phyloP scores from a whole-genome alignment of 2,113 vertebrate genomes.

The Hemibagrus wyckioides region DNA sequence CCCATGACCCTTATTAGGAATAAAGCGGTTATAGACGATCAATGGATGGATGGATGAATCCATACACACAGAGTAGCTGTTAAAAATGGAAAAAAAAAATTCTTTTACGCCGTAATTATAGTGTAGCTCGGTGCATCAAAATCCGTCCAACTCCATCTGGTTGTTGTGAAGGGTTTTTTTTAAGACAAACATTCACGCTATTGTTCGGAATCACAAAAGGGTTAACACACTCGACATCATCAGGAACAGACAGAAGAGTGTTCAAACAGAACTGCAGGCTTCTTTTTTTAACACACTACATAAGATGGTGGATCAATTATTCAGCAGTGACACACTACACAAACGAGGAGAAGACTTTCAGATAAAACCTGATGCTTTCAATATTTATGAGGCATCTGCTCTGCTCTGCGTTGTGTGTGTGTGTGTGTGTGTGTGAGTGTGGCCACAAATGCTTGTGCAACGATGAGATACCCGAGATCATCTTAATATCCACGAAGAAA shows the following conservation, averaged over 20 bases:
- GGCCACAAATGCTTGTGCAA: background rate
- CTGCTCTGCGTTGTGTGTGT: slow-evolving; percentile 30
- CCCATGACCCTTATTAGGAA: no score
- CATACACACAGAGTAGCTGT: background rate
- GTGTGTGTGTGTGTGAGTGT: background rate
- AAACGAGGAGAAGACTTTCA: slow-evolving; percentile 57
- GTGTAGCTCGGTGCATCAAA: background rate
- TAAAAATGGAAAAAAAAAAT: background rate
- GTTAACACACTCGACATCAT: slow-evolving; percentile 26
- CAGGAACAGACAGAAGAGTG: slow-evolving; percentile 22
- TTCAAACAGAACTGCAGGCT: slow-evolving; percentile 4
- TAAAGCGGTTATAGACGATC: no score
- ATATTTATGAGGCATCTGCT: slow-evolving; percentile 66
- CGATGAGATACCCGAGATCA: background rate
- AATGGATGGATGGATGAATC: no score
- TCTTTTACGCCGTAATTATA: background rate
- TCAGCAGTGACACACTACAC: slow-evolving; percentile 69
- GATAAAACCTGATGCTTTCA: slow-evolving; percentile 62
- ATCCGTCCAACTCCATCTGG: background rate
- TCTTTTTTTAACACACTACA: slow-evolving; percentile 54
- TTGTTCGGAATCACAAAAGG: slow-evolving; percentile 14
- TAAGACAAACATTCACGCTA: background rate
- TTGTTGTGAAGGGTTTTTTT: background rate
- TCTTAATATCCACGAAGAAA: background rate
- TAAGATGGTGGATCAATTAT: slow-evolving; percentile 68